Conservation (phyloP, 1,140 invertebrate species). For the Aphelinus atriplicis region DNA sequence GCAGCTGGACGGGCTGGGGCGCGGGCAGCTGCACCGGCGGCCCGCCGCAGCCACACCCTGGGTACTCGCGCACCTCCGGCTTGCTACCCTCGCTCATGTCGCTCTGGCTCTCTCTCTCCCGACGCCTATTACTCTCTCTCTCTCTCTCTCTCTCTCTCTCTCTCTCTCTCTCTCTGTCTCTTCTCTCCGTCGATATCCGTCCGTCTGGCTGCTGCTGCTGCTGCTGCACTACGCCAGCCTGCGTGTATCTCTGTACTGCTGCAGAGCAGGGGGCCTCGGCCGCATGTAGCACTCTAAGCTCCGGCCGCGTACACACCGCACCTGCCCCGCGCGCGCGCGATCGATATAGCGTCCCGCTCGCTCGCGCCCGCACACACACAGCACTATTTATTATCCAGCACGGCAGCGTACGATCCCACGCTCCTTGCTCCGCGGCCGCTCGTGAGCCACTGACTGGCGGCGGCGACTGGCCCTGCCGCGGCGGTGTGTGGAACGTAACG, state of each 20-base stretch:
- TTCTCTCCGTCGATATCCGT: not conserved
- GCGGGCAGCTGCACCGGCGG: conserved; percentile 30
- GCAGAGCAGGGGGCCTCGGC: too few relatives aligned
- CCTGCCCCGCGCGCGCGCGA: not conserved
- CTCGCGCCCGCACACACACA: not conserved
- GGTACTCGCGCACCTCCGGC: not conserved
- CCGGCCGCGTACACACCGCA: too few relatives aligned
- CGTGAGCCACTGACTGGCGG: too few relatives aligned
- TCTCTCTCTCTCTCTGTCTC: conserved; percentile 12
- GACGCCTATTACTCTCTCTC: conserved; percentile 11
- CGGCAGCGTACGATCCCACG: too few relatives aligned
- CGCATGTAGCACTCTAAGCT: too few relatives aligned
- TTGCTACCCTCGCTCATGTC: conserved; percentile 29
- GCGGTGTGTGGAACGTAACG: too few relatives aligned
- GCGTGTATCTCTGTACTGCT: not conserved
- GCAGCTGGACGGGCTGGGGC: conserved; percentile 2
- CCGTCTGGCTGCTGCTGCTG: not conserved
- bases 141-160: conserved; percentile 12
- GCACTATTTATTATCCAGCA: not conserved
- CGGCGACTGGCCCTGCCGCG: too few relatives aligned
- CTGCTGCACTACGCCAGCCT: not conserved
- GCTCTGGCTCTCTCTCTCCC: not conserved
- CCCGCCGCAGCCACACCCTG: conserved; percentile 12
- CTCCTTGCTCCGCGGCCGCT: too few relatives aligned
- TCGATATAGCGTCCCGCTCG: not conserved